Percentiles rank a stretch among this genome's conserved stretches.
Evolutionary conservation across 2,888 invertebrate genomes (phyloP).

Genomic region (Girardia tigrina): DNA sequence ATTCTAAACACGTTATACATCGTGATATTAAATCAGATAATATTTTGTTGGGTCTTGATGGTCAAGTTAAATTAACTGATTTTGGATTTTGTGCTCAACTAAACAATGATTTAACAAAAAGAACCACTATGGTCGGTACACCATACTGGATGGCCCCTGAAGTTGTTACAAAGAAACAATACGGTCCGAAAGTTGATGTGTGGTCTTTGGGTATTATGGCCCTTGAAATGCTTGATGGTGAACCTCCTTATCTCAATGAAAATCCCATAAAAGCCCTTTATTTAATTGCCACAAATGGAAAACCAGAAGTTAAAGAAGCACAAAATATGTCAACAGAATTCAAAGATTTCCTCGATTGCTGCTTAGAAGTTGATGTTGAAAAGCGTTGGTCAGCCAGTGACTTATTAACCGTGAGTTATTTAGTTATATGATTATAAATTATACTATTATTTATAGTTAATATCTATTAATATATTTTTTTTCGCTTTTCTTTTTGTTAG

Average conservation of each 20-base stretch:
- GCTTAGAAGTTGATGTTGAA: slow-evolving; percentile 79
- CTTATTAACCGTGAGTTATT: slow-evolving; percentile 55
- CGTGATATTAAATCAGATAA: slow-evolving; percentile 58
- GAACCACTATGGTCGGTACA: slow-evolving; percentile 83
- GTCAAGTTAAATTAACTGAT: slow-evolving; percentile 59
- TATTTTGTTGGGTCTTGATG: slow-evolving; percentile 62
- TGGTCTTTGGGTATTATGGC: slow-evolving; percentile 71
- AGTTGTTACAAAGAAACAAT: slow-evolving; percentile 61
- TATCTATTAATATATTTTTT: no score
- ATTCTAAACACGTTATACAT: slow-evolving; percentile 55
- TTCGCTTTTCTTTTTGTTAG: no score
- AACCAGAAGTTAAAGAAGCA: slow-evolving; percentile 74
- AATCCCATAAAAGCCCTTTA: slow-evolving; percentile 68
- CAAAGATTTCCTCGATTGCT: slow-evolving; percentile 61
- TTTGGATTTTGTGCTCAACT: slow-evolving; percentile 97
- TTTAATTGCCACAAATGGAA: slow-evolving; percentile 82
- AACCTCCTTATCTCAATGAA: slow-evolving; percentile 81
- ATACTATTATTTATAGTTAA: not conserved
- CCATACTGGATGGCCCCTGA: slow-evolving; percentile 97
- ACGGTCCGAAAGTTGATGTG: slow-evolving; percentile 64
- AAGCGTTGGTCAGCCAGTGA: slow-evolving; percentile 75
- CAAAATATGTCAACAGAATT: slow-evolving; percentile 62
- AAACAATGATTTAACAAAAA: slow-evolving; percentile 70
- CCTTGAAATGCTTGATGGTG: slow-evolving; percentile 82
- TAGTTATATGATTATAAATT: not conserved